phyloP scores from a whole-genome alignment of 2,888 invertebrate species.

The Drosophila testacea region DNA sequence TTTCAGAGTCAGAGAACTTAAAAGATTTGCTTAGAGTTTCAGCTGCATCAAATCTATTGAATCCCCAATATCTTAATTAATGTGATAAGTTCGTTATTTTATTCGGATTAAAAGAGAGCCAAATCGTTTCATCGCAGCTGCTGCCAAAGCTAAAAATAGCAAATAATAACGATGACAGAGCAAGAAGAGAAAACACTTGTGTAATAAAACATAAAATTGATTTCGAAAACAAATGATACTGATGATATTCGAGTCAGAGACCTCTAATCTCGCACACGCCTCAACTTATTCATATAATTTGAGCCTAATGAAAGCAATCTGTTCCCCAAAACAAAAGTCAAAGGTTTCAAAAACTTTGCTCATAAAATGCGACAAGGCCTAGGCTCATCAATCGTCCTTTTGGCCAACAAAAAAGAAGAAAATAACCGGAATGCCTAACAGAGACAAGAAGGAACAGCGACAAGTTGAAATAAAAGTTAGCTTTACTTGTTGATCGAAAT shows the following conservation, averaged over 20 bases:
- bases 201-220: constrained; percentile 54
- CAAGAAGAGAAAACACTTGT: constrained; percentile 1
- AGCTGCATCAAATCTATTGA: background rate
- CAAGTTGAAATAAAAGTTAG: constrained; percentile 43
- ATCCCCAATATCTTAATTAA: constrained; percentile 18
- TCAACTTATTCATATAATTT: constrained; percentile 48
- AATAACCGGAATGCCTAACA: constrained; percentile 21
- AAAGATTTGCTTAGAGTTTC: background rate
- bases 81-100: constrained; percentile 7
- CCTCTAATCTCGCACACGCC: constrained; percentile 45
- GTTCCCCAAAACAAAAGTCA: constrained; percentile 36
- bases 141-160: constrained; percentile 16
- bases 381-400: constrained; percentile 63
- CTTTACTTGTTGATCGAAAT: constrained; percentile 78
- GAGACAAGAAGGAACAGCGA: constrained; percentile 14
- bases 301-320: constrained; percentile 74
- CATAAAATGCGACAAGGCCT: constrained; percentile 52
- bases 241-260: constrained; percentile 42
- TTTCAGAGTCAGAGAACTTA: background rate
- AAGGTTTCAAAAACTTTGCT: constrained; percentile 62
- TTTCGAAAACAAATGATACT: constrained; percentile 38
- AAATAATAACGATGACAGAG: constrained; percentile 24
- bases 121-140: constrained; percentile 34
- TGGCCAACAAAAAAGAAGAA: background rate
- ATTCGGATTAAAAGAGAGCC: constrained; percentile 4